Base-by-base conservation (phyloP, 2,888 invertebrate species). In the Erebia palarica region DNA sequence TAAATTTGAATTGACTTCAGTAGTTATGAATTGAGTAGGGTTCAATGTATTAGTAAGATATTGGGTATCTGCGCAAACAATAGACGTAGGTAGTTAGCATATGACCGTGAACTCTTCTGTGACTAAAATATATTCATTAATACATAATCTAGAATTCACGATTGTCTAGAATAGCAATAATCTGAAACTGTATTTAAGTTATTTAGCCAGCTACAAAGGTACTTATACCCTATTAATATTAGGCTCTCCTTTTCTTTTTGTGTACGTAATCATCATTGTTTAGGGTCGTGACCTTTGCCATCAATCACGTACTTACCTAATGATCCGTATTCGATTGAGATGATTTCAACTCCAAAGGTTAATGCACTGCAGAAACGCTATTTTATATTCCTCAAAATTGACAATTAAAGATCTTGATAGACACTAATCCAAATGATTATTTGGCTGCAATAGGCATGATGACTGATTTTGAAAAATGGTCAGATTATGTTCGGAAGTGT, bases 61-160 rank as follows among this genome's bases (percentile, higher is more conserved):
- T 14, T 49, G 14, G 49, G 13, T 44, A 60, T 5, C 14, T 36
- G 10, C 10, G 44, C 27, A 21, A 14, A 60, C 59, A 13, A 9
- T 44, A 11, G 21, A 60, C 44, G 7, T 5, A 8, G 59, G 11
- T 59, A 36, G 1, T 44, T 60, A 60, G 42, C 44, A 44, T 60
- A 60, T 60, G 60, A 44, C 60, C 60, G 9, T 60, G 60, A 60
- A 60, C 60, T 60, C 16, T 27, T 27, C 11, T 60, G 16, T 44
- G 27, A 44, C 44, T 36, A 36, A 36, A 44, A 49, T 14, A 16
- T 47, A 47, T 36, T 59, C 13, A 59, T 42, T 59, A 36, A 7
- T 36, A 36, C 42, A 4, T n/a, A 14, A 42, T 59, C 36, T n/a
- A 14, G 59, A 59, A 36, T 59, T 59, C 14, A 36, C 58, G 36